phyloP scores from a whole-genome alignment of 2,113 vertebrate genomes.

The Neopipo cinnamomea region DNA sequence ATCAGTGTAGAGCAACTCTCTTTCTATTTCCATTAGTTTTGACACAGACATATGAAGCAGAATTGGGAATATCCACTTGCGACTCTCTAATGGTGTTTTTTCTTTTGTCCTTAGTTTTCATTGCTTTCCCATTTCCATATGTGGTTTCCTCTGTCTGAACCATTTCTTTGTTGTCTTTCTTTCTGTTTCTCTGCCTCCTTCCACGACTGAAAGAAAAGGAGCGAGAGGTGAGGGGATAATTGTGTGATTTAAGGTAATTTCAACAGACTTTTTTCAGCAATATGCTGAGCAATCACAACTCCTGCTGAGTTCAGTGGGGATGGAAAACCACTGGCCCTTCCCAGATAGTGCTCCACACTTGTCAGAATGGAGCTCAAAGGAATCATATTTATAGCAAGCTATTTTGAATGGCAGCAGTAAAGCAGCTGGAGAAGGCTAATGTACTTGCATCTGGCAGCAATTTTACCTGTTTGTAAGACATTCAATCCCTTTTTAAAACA shows the following conservation, averaged over 20 bases:
- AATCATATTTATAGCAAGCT: constrained; percentile 52
- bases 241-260: constrained; percentile 60
- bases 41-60: constrained; percentile 54
- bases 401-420: constrained; percentile 59
- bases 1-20: constrained; percentile 66
- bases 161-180: constrained; percentile 45
- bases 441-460: constrained; percentile 48
- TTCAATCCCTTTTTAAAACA: constrained; percentile 49
- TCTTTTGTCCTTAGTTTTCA: constrained; percentile 31
- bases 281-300: constrained; percentile 45
- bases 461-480: constrained; percentile 53
- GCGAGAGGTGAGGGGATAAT: constrained; percentile 25
- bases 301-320: constrained; percentile 26
- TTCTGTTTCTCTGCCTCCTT: constrained; percentile 6
- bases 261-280: neutral
- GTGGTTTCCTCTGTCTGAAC: neutral
- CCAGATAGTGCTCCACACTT: constrained; percentile 5
- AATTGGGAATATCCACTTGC: neutral
- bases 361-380: constrained; percentile 48
- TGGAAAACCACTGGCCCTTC: constrained; percentile 30
- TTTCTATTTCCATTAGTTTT: constrained; percentile 69
- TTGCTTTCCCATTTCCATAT: constrained; percentile 50
- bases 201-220: neutral
- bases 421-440: constrained; percentile 57
- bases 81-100: neutral